A percentile compares a stretch with the other conserved stretches of the same genome.
Conservation (phyloP, 2,797 vertebrate genomes). For the Glossophaga mutica region DNA sequence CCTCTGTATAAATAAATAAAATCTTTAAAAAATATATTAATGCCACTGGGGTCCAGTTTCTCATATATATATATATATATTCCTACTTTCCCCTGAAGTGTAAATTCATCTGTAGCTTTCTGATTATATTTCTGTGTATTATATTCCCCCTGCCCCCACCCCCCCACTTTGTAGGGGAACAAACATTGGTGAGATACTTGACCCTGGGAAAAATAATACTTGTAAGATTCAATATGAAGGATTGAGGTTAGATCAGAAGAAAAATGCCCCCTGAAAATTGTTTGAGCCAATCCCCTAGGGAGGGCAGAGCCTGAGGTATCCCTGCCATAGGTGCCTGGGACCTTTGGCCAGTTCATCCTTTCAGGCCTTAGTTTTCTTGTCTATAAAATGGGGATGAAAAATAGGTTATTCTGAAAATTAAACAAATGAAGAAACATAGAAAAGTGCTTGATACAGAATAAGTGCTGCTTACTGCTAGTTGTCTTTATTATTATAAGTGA, state of each 20-base stretch:
- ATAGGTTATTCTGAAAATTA: neutral
- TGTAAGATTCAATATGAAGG: neutral
- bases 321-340: no score
- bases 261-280: neutral
- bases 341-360: neutral
- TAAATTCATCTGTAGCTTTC: neutral
- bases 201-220: neutral
- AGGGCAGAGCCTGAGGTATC: neutral
- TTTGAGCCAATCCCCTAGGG: neutral
- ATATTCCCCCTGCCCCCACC: neutral
- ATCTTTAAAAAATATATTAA: neutral
- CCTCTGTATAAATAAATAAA: no score
- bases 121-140: neutral
- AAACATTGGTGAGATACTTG: neutral
- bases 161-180: neutral
- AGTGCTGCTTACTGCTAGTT: neutral
- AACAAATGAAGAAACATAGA: neutral
- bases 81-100: neutral
- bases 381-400: neutral
- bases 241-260: neutral
- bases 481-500: neutral
- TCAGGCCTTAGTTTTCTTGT: neutral
- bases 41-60: neutral
- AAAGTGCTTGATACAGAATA: neutral
- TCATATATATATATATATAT: neutral